Evolutionary conservation across 1,140 invertebrate genomes (phyloP).

Genomic region (Nomia melanderi): DNA sequence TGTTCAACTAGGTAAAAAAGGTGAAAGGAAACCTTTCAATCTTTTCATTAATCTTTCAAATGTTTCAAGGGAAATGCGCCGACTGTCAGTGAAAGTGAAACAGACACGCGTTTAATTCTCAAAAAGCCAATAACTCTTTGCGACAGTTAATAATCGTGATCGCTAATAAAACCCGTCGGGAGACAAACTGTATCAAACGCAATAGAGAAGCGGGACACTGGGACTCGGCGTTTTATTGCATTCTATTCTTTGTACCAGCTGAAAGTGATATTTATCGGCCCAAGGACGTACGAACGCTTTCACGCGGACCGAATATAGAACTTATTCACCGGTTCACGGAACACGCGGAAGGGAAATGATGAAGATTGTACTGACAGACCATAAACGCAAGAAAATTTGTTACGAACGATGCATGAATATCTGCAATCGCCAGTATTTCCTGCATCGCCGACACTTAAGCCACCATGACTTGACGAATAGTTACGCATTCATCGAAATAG

Average conservation of each 20-base stretch:
- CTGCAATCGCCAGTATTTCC: background rate
- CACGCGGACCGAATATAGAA: constrained; percentile 35
- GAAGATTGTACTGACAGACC: background rate
- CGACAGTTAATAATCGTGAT: background rate
- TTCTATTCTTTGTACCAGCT: constrained; percentile 30
- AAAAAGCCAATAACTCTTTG: background rate
- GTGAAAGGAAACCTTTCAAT: no score
- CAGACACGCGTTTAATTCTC: no score
- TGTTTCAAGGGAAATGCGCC: no score
- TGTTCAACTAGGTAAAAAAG: no score
- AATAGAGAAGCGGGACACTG: constrained; percentile 24
- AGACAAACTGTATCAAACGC: background rate
- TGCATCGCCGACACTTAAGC: background rate
- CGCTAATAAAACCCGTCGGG: constrained; percentile 1
- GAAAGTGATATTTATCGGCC: constrained; percentile 35
- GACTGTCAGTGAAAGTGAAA: no score
- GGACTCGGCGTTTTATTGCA: constrained; percentile 24
- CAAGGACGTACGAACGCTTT: constrained; percentile 43
- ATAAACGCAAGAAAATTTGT: background rate
- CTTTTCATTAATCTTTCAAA: no score
- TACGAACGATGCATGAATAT: background rate
- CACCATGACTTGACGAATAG: constrained; percentile 12
- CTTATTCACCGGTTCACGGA: constrained; percentile 11
- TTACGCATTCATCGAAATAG: no score
- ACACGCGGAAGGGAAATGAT: constrained; percentile 12